These are phyloP conservation scores for Drosophila ohnishii DNA, from an alignment of 1,140 invertebrate species.

Conservation along the genomic window DNA sequence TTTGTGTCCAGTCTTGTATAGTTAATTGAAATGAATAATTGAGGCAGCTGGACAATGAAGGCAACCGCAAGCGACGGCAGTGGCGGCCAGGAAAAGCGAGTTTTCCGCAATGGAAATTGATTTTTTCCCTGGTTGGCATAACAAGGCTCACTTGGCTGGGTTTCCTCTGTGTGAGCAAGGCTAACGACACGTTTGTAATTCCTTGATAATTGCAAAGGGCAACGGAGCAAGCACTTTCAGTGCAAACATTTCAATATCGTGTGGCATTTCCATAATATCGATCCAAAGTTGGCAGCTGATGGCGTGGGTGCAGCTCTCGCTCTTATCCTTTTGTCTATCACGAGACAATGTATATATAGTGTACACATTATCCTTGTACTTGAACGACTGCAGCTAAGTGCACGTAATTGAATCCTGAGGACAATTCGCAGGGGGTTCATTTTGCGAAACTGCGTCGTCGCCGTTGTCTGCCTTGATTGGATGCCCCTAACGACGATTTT, in stretches of 20 bases:
- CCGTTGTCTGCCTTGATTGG: constrained; percentile 37
- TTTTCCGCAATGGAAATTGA: constrained; percentile 64
- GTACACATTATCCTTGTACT: constrained; percentile 74
- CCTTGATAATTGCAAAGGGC: constrained; percentile 67
- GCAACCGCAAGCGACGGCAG: constrained; percentile 23
- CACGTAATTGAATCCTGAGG: constrained; percentile 70
- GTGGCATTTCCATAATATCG: constrained; percentile 79
- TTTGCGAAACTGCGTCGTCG: constrained; percentile 38
- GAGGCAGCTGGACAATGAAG: constrained; percentile 19
- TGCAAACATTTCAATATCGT: constrained; percentile 70
- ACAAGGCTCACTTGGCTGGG: constrained; percentile 15
- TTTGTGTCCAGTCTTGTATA: constrained; percentile 36
- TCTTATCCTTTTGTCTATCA: constrained; percentile 30
- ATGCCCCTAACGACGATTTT: constrained; percentile 45
- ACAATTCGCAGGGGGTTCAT: constrained; percentile 36
- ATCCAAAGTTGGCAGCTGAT: constrained; percentile 46
- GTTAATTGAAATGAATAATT: constrained; percentile 72
- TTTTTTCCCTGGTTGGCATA: constrained; percentile 44
- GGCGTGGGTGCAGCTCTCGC: constrained; percentile 29
- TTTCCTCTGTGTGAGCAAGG: constrained; percentile 42
- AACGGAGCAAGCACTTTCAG: constrained; percentile 43
- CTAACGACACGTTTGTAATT: constrained; percentile 58
- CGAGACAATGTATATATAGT: constrained; percentile 20
- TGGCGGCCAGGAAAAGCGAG: constrained; percentile 6
- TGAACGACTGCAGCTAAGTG: constrained; percentile 74